Conservation (phyloP, 2,113 vertebrate genomes). For the Gracilinanus agilis region DNA sequence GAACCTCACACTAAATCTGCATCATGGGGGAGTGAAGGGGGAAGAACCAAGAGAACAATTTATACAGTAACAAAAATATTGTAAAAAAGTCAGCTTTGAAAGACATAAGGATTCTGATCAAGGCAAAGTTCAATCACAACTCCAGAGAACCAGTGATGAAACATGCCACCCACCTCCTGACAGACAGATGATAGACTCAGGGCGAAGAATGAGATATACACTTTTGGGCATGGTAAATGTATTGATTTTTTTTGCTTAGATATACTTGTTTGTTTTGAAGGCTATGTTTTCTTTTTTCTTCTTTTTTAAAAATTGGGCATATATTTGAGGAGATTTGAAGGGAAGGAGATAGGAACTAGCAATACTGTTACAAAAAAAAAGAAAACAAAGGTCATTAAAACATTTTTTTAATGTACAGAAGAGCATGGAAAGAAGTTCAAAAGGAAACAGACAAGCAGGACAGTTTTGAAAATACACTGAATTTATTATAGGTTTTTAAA, state of each 20-base stretch:
- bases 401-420: background rate
- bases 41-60: background rate
- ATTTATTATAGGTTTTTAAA: background rate
- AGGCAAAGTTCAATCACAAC: background rate
- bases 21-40: background rate
- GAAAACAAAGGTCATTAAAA: background rate
- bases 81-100: background rate
- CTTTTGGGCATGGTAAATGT: background rate
- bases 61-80: background rate
- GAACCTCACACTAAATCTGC: constrained; percentile 19
- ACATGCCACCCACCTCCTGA: background rate
- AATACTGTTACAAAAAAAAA: background rate
- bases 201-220: background rate
- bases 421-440: background rate
- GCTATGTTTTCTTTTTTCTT: background rate
- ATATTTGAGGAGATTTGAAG: background rate
- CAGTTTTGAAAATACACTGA: background rate
- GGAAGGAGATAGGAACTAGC: background rate
- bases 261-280: background rate
- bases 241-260: background rate
- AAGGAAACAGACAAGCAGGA: background rate
- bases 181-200: background rate
- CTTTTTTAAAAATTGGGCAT: background rate
- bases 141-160: background rate
- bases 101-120: background rate